A percentile compares a stretch with the other conserved stretches of the same genome.
phyloP scores from a whole-genome alignment of 2,888 invertebrate genomes.

The Pachliopta kotzebuea region DNA sequence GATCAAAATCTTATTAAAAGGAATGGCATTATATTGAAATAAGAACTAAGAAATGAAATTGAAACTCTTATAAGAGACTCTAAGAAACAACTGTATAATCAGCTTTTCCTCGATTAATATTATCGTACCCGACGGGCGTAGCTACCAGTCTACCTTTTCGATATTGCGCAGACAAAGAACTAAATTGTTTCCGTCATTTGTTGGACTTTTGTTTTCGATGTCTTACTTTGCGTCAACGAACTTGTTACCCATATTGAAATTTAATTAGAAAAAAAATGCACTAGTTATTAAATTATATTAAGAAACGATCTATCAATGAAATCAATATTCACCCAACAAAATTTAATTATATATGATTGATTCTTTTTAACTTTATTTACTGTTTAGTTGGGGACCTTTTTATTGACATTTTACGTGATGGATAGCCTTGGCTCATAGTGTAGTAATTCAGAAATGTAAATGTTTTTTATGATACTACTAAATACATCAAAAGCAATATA shows the following conservation, averaged over 20 bases:
- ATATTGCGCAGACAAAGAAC: slow-evolving; percentile 73
- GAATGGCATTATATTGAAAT: slow-evolving; percentile 38
- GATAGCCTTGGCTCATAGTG: slow-evolving; percentile 47
- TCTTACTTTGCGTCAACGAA: neutral
- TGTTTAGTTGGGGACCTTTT: slow-evolving; percentile 12
- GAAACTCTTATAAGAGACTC: slow-evolving; percentile 53
- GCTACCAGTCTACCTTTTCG: slow-evolving; percentile 46
- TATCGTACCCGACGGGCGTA: slow-evolving; percentile 58
- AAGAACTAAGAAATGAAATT: slow-evolving; percentile 45
- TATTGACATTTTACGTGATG: slow-evolving; percentile 65
- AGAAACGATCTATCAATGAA: neutral
- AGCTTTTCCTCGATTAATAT: slow-evolving; percentile 77
- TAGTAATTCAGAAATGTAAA: slow-evolving; percentile 1
- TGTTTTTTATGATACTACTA: neutral
- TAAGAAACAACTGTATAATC: slow-evolving; percentile 68
- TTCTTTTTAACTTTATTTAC: slow-evolving; percentile 21
- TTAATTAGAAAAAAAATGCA: neutral
- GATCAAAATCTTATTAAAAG: slow-evolving; percentile 29
- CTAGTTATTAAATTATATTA: neutral
- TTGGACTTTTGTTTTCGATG: slow-evolving; percentile 65
- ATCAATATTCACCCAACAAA: slow-evolving; percentile 4
- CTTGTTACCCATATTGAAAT: neutral
- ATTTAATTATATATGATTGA: slow-evolving; percentile 26
- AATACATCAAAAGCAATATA: neutral
- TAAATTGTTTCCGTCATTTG: slow-evolving; percentile 73